Percentiles rank a stretch among this genome's conserved stretches.
Conservation (phyloP, 2,113 vertebrate genomes). For the Oreochromis aureus region DNA sequence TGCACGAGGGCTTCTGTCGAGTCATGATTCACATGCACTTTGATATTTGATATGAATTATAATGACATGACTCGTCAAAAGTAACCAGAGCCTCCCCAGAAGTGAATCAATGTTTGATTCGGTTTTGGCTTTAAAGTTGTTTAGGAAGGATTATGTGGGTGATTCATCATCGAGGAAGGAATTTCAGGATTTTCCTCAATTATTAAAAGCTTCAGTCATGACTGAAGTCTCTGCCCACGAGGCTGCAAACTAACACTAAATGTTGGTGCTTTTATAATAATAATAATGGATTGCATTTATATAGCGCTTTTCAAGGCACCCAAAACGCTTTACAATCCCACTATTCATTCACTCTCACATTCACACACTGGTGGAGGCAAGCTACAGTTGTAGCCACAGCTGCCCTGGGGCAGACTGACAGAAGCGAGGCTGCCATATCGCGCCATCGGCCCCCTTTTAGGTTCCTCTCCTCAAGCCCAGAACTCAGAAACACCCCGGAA, state of each 20-base stretch:
- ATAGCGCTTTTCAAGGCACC: no score
- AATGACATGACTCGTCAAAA: not conserved
- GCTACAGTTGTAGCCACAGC: no score
- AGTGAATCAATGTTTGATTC: not conserved
- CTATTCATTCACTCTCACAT: no score
- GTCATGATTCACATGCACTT: not conserved
- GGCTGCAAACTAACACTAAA: not conserved
- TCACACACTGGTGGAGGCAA: no score
- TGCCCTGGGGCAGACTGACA: no score
- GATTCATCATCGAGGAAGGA: not conserved
- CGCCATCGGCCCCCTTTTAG: not conserved
- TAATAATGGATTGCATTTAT: no score
- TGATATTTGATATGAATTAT: not conserved
- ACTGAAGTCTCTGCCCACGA: not conserved
- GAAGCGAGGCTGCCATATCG: no score
- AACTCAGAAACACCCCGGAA: not conserved
- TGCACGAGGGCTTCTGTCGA: not conserved
- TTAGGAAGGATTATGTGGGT: not conserved
- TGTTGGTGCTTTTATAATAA: not conserved
- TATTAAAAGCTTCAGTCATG: not conserved
- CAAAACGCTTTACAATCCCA: no score
- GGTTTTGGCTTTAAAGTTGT: not conserved
- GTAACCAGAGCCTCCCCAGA: not conserved
- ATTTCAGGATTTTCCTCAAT: not conserved
- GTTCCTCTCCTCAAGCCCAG: not conserved